Percentiles rank a stretch among this genome's conserved stretches.
These are phyloP conservation scores for Mimas tiliae DNA, from an alignment of 2,888 invertebrate species.

Conservation along the genomic window DNA sequence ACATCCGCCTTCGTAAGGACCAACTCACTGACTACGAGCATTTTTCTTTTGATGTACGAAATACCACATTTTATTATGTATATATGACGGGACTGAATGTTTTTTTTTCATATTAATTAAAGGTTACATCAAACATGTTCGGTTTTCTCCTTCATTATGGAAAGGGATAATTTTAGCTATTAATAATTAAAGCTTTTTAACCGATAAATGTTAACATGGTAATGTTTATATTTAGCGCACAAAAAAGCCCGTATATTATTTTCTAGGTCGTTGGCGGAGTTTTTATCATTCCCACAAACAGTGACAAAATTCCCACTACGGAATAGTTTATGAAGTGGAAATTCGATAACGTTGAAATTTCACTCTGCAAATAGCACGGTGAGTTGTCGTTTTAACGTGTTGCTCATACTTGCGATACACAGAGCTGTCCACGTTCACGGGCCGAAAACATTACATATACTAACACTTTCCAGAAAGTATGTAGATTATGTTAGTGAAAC, in stretches of 20 bases:
- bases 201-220: too few relatives aligned
- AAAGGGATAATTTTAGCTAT: too few relatives aligned
- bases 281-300: conserved; percentile 29
- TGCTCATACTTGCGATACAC: conserved; percentile 41
- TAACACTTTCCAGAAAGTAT: too few relatives aligned
- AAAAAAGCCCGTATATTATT: background rate
- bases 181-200: too few relatives aligned
- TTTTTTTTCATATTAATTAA: conserved; percentile 4
- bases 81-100: conserved; percentile 9
- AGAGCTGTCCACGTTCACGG: conserved; percentile 35
- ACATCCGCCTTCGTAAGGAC: conserved; percentile 69
- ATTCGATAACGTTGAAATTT: conserved; percentile 65
- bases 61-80: conserved; percentile 44
- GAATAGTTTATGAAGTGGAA: conserved; percentile 62
- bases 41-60: conserved; percentile 57
- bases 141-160: background rate
- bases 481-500: background rate
- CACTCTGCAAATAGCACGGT: conserved; percentile 53
- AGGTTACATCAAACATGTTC: background rate
- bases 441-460: conserved; percentile 22
- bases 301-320: conserved; percentile 17
- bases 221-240: too few relatives aligned
- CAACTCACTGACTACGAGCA: conserved; percentile 62
- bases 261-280: background rate
- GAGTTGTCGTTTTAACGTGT: conserved; percentile 50